Evolutionary conservation across 1,140 invertebrate species (phyloP), one percentile per base, ranked within the genome.

Genomic region (Lordiphosa mommai): DNA sequence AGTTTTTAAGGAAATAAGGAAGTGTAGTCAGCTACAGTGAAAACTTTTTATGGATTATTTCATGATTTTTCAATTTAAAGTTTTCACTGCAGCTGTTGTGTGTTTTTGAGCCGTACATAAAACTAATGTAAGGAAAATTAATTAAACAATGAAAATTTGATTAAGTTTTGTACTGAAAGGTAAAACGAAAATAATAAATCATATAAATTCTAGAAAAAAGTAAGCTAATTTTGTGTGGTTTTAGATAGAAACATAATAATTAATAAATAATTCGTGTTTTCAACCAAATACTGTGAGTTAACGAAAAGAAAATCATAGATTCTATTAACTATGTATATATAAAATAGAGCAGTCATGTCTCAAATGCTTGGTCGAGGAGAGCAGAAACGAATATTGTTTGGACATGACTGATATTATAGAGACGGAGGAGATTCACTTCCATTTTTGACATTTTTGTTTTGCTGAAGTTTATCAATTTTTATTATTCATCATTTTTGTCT

Each of bases 101-200:
- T 60, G 56, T 9, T 34, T 61, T 68, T 74, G 65, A 74, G 74
- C 60, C 53, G 20, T 74, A 64, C 23, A 55, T 69, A 67, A 72
- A 66, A 53, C 63, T n/a, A 53, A 49, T 61, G 60, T 29, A 37
- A 66, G 36, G 43, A 55, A 14, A 48, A 40, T 41, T 17, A 44
- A 52, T 46, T 6, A 76, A 60, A 69, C 9, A 57, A 74, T 61
- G 16, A 10, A 58, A 74, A 74, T 69, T 79, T 33, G n/a, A 58
- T 57, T 57, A 56, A 53, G 46, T 41, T 55, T 82, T 82, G 76
- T 82, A 82, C 76, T 82, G 43, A 82, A 82, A 61, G 77, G 76
- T 84, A 72, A 72, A 55, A 50, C 32, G 10, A 52, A 33, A 49
- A 41, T 41, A 36, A 27, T 29, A 49, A 30, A 46, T 67, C 36